phyloP scores from a whole-genome alignment of 2,113 vertebrate genomes.

The Gambusia holbrooki region DNA sequence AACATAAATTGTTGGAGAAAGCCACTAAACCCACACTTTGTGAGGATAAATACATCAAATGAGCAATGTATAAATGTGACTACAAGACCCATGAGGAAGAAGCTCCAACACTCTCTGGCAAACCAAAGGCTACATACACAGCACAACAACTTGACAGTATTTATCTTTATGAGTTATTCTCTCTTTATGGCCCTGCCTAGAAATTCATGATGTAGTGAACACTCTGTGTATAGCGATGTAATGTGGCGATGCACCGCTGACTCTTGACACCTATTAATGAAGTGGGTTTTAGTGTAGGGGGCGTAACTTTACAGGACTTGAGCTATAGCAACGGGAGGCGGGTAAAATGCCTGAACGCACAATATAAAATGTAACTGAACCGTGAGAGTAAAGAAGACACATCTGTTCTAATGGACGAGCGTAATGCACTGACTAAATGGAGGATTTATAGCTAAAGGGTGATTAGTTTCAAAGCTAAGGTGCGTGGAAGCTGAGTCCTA shows the following conservation, averaged over 20 bases:
- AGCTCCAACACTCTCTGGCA: background rate
- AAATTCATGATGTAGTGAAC: background rate
- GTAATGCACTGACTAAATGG: background rate
- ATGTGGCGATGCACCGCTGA: background rate
- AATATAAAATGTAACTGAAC: background rate
- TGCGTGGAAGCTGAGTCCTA: background rate
- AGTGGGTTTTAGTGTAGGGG: background rate
- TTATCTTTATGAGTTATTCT: background rate
- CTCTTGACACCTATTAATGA: background rate
- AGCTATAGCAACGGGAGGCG: background rate
- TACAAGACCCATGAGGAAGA: background rate
- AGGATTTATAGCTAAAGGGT: slow-evolving; percentile 11
- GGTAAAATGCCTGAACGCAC: slow-evolving; percentile 6
- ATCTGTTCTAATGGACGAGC: slow-evolving; percentile 4
- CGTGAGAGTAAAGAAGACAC: background rate
- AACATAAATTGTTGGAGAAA: background rate
- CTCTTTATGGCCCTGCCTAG: background rate
- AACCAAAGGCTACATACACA: background rate
- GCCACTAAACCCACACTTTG: background rate
- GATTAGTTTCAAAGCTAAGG: slow-evolving; percentile 18
- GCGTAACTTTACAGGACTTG: slow-evolving; percentile 25
- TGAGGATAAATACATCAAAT: too few relatives aligned
- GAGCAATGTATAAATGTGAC: background rate
- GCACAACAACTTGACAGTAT: background rate
- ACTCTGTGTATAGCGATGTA: background rate